Evolutionary conservation across 2,113 vertebrate species (phyloP).

Genomic region (Fulica atra): DNA sequence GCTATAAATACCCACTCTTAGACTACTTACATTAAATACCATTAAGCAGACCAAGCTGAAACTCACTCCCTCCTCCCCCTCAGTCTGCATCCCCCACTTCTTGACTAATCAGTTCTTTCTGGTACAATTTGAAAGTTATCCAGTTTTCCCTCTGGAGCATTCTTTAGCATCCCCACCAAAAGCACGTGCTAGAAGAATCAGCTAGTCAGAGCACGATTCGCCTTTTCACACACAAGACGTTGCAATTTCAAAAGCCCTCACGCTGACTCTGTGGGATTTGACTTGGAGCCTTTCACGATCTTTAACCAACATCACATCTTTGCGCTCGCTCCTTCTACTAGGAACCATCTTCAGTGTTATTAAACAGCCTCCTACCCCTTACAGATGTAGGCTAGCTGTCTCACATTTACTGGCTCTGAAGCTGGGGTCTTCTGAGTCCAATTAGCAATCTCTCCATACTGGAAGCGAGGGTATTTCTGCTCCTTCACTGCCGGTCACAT

Average conservation of each 20-base stretch:
- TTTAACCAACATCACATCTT: neutral
- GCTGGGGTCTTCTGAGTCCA: neutral
- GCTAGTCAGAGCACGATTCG: neutral
- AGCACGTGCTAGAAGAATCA: neutral
- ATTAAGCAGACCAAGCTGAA: neutral
- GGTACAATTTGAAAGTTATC: neutral
- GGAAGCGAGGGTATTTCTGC: neutral
- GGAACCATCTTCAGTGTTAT: neutral
- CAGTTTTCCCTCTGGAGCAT: neutral
- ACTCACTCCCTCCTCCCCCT: neutral
- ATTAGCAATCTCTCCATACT: neutral
- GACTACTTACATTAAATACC: neutral
- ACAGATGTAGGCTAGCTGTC: neutral
- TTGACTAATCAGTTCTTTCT: conserved; percentile 31
- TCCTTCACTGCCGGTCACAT: neutral
- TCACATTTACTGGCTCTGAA: neutral
- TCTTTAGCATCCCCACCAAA: conserved; percentile 15
- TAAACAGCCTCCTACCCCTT: neutral
- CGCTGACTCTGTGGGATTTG: conserved; percentile 15
- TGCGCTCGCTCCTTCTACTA: neutral
- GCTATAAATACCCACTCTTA: neutral
- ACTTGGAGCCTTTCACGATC: neutral
- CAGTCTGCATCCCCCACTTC: neutral
- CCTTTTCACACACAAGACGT: neutral
- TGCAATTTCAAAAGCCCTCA: neutral